These are phyloP conservation scores for Aporrectodea caliginosa DNA, from an alignment of 1,140 invertebrate species.

Conservation along the genomic window DNA sequence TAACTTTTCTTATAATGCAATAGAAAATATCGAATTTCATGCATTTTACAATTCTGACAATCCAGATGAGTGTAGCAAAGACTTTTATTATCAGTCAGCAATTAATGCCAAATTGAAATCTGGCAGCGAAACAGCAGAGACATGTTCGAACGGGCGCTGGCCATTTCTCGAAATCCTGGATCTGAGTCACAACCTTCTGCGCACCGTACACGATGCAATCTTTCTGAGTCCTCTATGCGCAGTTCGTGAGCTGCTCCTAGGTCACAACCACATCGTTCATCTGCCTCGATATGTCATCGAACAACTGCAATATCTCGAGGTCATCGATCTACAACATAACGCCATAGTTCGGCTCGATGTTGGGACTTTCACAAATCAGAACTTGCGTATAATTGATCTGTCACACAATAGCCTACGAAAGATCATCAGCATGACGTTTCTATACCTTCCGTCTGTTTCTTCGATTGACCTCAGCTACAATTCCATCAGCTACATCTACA, in stretches of 20 bases:
- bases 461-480: slow-evolving; percentile 18
- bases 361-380: slow-evolving; percentile 13
- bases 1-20: neutral
- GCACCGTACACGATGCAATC: slow-evolving; percentile 1
- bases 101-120: no score
- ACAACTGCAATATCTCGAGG: neutral
- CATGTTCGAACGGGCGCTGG: slow-evolving; percentile 1
- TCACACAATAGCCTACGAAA: slow-evolving; percentile 9
- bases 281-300: slow-evolving; percentile 13
- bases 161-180: neutral
- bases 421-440: slow-evolving; percentile 25
- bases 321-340: slow-evolving; percentile 14
- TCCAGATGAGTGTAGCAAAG: no score
- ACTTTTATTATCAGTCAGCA: no score
- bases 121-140: neutral
- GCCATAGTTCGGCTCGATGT: slow-evolving; percentile 16
- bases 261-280: neutral
- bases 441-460: slow-evolving; percentile 14
- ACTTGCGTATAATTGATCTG: slow-evolving; percentile 5
- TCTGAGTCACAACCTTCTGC: slow-evolving; percentile 1
- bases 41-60: neutral
- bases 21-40: neutral
- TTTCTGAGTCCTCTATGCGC: slow-evolving; percentile 8
- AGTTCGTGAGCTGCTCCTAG: slow-evolving; percentile 1
- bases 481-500: slow-evolving; percentile 17